Evolutionary conservation across 2,113 vertebrate genomes (phyloP).

Genomic region (Notothenia rossii): DNA sequence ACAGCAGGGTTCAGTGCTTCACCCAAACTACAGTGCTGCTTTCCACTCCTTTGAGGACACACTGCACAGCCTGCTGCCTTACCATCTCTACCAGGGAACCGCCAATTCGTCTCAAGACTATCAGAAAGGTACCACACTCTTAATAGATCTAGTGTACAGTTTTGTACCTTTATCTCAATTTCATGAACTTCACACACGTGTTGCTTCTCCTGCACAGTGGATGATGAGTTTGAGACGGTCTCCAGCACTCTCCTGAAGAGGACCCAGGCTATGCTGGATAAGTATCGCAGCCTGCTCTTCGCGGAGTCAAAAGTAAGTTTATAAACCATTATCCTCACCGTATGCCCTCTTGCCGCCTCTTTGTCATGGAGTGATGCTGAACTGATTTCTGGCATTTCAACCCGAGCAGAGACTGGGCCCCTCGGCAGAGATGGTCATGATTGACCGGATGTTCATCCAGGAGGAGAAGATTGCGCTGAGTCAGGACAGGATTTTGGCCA

Average conservation of each 20-base stretch:
- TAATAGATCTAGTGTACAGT: not conserved
- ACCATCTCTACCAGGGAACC: slow-evolving; percentile 95
- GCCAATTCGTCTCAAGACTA: slow-evolving; percentile 89
- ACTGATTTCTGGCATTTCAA: slow-evolving; percentile 43
- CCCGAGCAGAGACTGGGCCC: slow-evolving; percentile 90
- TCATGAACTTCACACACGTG: not conserved
- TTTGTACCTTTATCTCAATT: too few species aligned
- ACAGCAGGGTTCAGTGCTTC: slow-evolving; percentile 92
- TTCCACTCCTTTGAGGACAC: slow-evolving; percentile 92
- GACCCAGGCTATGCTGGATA: slow-evolving; percentile 96
- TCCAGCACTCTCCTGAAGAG: slow-evolving; percentile 91
- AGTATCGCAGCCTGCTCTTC: slow-evolving; percentile 93
- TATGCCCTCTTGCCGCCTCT: not conserved
- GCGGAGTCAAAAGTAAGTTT: slow-evolving; percentile 92
- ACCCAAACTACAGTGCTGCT: slow-evolving; percentile 91
- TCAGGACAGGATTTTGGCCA: slow-evolving; percentile 90
- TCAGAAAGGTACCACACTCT: slow-evolving; percentile 81
- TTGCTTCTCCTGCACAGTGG: slow-evolving; percentile 80
- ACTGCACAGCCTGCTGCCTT: slow-evolving; percentile 90
- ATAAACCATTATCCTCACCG: slow-evolving; percentile 1
- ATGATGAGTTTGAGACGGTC: slow-evolving; percentile 93
- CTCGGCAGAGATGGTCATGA: slow-evolving; percentile 98
- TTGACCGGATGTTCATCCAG: slow-evolving; percentile 97
- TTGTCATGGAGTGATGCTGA: slow-evolving; percentile 58
- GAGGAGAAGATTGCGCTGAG: slow-evolving; percentile 92